Evolutionary conservation across 2,888 invertebrate genomes (phyloP).

Genomic region (Ennomos fuscantarius): DNA sequence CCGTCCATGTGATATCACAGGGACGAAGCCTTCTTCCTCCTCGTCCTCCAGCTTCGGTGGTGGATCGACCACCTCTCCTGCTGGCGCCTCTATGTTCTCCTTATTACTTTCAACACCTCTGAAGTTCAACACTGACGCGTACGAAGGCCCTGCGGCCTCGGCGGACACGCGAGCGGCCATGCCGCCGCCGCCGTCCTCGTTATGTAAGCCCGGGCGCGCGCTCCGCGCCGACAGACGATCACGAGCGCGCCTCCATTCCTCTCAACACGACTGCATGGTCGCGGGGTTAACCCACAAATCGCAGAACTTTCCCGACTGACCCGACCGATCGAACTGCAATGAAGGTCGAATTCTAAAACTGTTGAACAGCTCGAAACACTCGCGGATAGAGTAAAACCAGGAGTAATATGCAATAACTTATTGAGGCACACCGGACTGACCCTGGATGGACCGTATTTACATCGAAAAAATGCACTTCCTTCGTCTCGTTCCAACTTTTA

Average conservation of each 20-base stretch:
- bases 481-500: constrained; percentile 71
- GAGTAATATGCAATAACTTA: constrained; percentile 71
- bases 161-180: constrained; percentile 84
- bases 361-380: constrained; percentile 57
- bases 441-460: constrained; percentile 82
- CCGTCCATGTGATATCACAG: constrained; percentile 75
- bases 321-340: constrained; percentile 63
- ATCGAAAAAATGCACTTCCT: constrained; percentile 83
- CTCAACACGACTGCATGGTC: constrained; percentile 81
- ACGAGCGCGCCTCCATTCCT: constrained; percentile 84
- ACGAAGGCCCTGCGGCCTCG: constrained; percentile 87
- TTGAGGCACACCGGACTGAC: constrained; percentile 79
- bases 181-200: constrained; percentile 80
- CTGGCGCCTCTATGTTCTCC: constrained; percentile 83
- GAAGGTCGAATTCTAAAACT: constrained; percentile 68
- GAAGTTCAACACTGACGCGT: constrained; percentile 89
- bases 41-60: constrained; percentile 65
- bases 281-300: constrained; percentile 71
- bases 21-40: constrained; percentile 80
- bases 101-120: constrained; percentile 85
- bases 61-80: constrained; percentile 67
- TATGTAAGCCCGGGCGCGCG: constrained; percentile 84
- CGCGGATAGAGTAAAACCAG: constrained; percentile 55
- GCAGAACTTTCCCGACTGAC: constrained; percentile 65
- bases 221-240: constrained; percentile 84